Evolutionary conservation across 2,888 invertebrate species (phyloP).

Genomic region (Lasioglossum leucozonium): DNA sequence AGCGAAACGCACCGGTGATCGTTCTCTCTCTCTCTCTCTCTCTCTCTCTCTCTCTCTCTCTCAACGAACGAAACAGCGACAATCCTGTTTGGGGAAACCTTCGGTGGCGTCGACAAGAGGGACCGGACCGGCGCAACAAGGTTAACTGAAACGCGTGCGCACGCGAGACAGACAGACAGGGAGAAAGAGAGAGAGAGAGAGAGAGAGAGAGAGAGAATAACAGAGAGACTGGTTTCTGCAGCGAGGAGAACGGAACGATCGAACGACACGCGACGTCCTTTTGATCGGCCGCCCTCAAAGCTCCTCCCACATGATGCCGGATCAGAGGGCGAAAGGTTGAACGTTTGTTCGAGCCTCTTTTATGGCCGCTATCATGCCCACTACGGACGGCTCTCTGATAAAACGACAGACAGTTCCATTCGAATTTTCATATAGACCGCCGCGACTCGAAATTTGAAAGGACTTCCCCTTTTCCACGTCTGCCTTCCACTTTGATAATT

Average conservation of each 20-base stretch:
- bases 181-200: neutral
- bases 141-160: conserved; percentile 57
- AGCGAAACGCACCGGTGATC: conserved; percentile 2
- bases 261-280: conserved; percentile 77
- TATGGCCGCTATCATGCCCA: conserved; percentile 2
- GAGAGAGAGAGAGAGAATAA: neutral
- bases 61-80: conserved; percentile 21
- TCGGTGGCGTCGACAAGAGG: neutral
- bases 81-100: conserved; percentile 41
- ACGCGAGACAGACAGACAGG: neutral
- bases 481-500: neutral
- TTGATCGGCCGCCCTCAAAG: conserved; percentile 61
- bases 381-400: neutral
- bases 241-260: conserved; percentile 65
- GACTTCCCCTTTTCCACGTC: neutral
- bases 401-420: neutral
- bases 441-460: neutral
- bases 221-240: conserved; percentile 6
- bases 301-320: neutral
- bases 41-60: too few relatives aligned
- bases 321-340: conserved; percentile 12
- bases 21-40: neutral
- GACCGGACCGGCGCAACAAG: conserved; percentile 39
- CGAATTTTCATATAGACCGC: neutral
- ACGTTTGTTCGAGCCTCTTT: neutral